Percentiles rank a stretch among this genome's conserved stretches.
phyloP scores from a whole-genome alignment of 2,888 invertebrate species.

The Stenichneumon culpator region DNA sequence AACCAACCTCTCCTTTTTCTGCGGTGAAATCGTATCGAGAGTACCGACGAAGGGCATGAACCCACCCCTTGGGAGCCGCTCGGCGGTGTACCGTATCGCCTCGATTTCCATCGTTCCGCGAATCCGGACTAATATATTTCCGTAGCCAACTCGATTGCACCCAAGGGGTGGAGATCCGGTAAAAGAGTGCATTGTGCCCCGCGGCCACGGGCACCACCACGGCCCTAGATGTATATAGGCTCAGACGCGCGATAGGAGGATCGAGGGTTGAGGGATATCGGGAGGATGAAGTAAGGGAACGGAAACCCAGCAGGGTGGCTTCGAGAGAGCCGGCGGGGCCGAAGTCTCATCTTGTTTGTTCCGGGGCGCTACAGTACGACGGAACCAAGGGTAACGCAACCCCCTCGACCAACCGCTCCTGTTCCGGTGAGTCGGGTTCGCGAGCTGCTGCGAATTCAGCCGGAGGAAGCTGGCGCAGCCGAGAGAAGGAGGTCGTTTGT shows the following conservation, averaged over 20 bases:
- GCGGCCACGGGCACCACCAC: constrained; percentile 68
- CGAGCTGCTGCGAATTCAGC: constrained; percentile 6
- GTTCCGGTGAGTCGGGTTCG: constrained; percentile 30
- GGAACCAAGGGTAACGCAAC: constrained; percentile 68
- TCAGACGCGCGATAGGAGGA: constrained; percentile 61
- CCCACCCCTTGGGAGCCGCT: constrained; percentile 9
- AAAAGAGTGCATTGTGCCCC: constrained; percentile 75
- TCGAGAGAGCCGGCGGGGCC: constrained; percentile 29
- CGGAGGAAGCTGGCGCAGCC: constrained; percentile 19
- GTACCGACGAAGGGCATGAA: constrained; percentile 30
- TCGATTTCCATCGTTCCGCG: constrained; percentile 76
- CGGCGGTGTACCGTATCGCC: constrained; percentile 69
- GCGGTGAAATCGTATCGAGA: constrained; percentile 77
- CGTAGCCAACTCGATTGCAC: constrained; percentile 77
- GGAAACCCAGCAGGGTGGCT: constrained; percentile 19
- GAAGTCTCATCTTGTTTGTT: constrained; percentile 79
- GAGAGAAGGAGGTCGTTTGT: constrained; percentile 71
- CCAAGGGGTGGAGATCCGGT: constrained; percentile 60
- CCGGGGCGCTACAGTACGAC: constrained; percentile 73
- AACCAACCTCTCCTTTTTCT: constrained; percentile 63
- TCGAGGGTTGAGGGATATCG: background rate
- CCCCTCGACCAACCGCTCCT: background rate
- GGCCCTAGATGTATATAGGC: constrained; percentile 33
- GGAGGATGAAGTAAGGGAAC: constrained; percentile 69
- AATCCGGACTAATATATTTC: constrained; percentile 80